Conservation (phyloP, 2,888 invertebrate genomes). For the Drosophila stalkeri region DNA sequence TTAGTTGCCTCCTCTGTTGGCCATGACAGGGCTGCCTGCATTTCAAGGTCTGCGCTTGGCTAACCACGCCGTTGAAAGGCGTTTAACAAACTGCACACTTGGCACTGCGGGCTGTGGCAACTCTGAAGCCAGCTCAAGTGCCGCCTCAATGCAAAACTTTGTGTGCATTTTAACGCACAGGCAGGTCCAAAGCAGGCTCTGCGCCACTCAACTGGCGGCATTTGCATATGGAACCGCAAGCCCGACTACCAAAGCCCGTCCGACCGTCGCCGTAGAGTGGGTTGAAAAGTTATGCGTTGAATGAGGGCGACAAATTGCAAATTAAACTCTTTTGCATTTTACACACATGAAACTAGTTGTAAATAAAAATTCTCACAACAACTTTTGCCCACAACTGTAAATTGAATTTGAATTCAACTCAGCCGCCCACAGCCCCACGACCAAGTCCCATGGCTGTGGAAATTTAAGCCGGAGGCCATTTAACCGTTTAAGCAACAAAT, state of each 20-base stretch:
- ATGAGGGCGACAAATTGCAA: slow-evolving; percentile 81
- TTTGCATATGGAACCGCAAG: slow-evolving; percentile 75
- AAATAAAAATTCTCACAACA: slow-evolving; percentile 72
- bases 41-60: slow-evolving; percentile 77
- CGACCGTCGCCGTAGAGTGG: slow-evolving; percentile 10
- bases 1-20: slow-evolving; percentile 38
- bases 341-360: slow-evolving; percentile 74
- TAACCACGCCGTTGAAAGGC: slow-evolving; percentile 79
- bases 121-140: slow-evolving; percentile 66
- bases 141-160: slow-evolving; percentile 71
- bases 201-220: slow-evolving; percentile 57
- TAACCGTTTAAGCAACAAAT: slow-evolving; percentile 62
- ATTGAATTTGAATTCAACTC: slow-evolving; percentile 70
- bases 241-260: slow-evolving; percentile 23
- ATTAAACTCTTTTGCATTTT: slow-evolving; percentile 80
- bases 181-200: slow-evolving; percentile 20
- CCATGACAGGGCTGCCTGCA: slow-evolving; percentile 31
- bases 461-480: slow-evolving; percentile 51
- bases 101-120: slow-evolving; percentile 51
- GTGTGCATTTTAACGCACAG: slow-evolving; percentile 66
- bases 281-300: slow-evolving; percentile 78
- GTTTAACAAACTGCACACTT: slow-evolving; percentile 77
- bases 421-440: neutral
- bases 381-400: slow-evolving; percentile 59
- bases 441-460: too few relatives aligned